Conservation (phyloP, 1,140 invertebrate species). For the Rhizoglyphus robini region DNA sequence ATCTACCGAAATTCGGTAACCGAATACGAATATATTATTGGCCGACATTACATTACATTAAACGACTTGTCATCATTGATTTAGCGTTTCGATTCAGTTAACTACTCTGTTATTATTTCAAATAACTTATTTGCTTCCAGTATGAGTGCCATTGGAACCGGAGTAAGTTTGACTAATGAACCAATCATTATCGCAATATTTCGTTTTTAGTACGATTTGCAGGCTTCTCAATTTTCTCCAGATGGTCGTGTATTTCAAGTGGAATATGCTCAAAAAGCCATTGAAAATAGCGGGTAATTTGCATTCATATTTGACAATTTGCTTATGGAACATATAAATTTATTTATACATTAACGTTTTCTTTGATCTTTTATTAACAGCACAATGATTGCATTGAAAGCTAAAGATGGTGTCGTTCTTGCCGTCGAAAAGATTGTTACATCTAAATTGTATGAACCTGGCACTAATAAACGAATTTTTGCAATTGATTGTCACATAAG, state of each 20-base stretch:
- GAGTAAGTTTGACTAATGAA: slow-evolving; percentile 46
- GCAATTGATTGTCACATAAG: slow-evolving; percentile 88
- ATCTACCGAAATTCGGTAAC: too few relatives aligned
- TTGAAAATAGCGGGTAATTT: slow-evolving; percentile 87
- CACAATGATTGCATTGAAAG: slow-evolving; percentile 81
- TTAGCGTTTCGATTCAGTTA: slow-evolving; percentile 53
- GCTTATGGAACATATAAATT: slow-evolving; percentile 1
- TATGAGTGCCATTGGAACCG: slow-evolving; percentile 95
- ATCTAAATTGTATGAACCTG: slow-evolving; percentile 85
- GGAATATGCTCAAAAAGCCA: slow-evolving; percentile 97
- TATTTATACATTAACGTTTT: slow-evolving; percentile 13
- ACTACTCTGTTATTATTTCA: too few relatives aligned
- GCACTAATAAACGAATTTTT: slow-evolving; percentile 85
- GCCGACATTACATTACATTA: too few relatives aligned
- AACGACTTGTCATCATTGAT: neutral
- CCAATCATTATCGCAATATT: too few relatives aligned
- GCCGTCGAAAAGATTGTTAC: slow-evolving; percentile 94
- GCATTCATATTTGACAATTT: too few relatives aligned
- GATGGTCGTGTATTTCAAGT: slow-evolving; percentile 98
- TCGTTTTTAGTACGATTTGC: slow-evolving; percentile 85
- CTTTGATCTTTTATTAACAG: slow-evolving; percentile 39
- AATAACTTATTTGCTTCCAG: slow-evolving; percentile 48
- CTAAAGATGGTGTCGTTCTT: slow-evolving; percentile 91
- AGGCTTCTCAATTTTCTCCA: slow-evolving; percentile 97
- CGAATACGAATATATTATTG: too few relatives aligned